phyloP scores from a whole-genome alignment of 35 echinoderm and acorn worm genomes.

The Ophiothrix spiculata region DNA sequence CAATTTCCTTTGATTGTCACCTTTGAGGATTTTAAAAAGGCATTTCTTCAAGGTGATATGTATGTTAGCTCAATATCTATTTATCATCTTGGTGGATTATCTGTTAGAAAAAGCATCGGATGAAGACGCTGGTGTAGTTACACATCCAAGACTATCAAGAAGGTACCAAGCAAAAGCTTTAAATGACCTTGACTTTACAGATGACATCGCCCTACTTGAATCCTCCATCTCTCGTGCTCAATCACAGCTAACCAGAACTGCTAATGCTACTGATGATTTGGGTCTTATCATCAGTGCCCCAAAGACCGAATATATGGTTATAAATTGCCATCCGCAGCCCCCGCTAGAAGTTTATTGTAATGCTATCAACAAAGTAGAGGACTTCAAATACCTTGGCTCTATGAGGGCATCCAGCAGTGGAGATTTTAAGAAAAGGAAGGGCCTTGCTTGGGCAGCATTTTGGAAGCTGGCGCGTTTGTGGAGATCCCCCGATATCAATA shows the following conservation, averaged over 20 bases:
- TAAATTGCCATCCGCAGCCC: conserved; percentile 25
- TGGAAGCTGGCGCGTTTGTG: no score
- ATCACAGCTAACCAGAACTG: conserved; percentile 17
- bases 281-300: conserved; percentile 20
- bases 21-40: no score
- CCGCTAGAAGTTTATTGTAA: conserved; percentile 27
- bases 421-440: no score
- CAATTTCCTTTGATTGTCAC: no score
- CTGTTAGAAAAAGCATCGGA: background rate
- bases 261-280: background rate
- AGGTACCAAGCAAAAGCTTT: conserved; percentile 34
- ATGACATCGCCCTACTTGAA: conserved; percentile 38
- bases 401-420: no score
- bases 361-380: conserved; percentile 20
- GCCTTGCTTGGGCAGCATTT: no score
- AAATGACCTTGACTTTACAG: conserved; percentile 52
- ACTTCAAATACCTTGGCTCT: conserved; percentile 45
- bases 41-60: no score
- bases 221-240: conserved; percentile 14
- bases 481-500: no score
- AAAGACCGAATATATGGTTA: conserved; percentile 37
- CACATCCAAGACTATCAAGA: conserved; percentile 20
- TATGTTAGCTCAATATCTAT: no score
- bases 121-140: background rate
- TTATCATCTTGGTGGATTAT: background rate